These are phyloP conservation scores for Agrotis exclamationis DNA, from an alignment of 2,888 invertebrate species.

Conservation along the genomic window DNA sequence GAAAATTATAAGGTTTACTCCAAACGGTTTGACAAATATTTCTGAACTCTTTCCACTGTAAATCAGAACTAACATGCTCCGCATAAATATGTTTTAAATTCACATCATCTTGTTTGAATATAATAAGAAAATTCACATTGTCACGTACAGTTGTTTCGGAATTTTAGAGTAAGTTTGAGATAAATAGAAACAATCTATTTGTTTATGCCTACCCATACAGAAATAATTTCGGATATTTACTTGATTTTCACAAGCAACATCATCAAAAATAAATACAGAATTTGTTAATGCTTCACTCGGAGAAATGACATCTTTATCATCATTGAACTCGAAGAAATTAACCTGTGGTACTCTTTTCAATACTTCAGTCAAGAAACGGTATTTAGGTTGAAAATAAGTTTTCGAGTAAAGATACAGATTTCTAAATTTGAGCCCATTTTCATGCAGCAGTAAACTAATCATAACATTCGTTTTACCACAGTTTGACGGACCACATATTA, in stretches of 20 bases:
- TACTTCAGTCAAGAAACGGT: background rate
- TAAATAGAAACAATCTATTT: too few relatives aligned
- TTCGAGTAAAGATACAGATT: constrained; percentile 1
- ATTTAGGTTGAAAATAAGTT: background rate
- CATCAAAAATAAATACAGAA: constrained; percentile 6
- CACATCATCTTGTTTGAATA: too few relatives aligned
- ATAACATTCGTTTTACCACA: constrained; percentile 4
- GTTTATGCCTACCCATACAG: background rate
- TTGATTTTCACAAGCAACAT: constrained; percentile 1
- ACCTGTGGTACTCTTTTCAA: background rate
- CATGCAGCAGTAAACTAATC: background rate
- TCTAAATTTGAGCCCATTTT: background rate
- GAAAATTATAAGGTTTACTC: background rate
- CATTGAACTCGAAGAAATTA: background rate
- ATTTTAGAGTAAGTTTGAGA: too few relatives aligned
- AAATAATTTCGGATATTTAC: background rate
- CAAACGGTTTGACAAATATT: too few relatives aligned
- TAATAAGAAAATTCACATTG: too few relatives aligned
- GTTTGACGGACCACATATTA: constrained; percentile 1
- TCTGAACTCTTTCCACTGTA: too few relatives aligned
- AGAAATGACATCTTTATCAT: constrained; percentile 6
- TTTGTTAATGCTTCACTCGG: constrained; percentile 6
- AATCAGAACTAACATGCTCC: background rate
- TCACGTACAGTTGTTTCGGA: too few relatives aligned
- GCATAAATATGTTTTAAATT: background rate